phyloP scores from a whole-genome alignment of 2,888 invertebrate genomes.

The Crocallis elinguaria region DNA sequence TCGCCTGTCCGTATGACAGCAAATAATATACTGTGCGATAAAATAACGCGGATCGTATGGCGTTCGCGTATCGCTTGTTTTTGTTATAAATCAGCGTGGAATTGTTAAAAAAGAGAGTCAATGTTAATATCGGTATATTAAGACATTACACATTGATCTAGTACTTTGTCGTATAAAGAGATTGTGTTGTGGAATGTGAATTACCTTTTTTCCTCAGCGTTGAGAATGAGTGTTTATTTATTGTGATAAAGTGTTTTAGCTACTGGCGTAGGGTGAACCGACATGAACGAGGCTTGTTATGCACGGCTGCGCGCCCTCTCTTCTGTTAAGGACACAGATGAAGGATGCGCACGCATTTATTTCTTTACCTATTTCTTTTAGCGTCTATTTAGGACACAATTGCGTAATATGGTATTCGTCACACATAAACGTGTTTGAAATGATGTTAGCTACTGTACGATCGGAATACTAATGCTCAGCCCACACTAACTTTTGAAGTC shows the following conservation, averaged over 20 bases:
- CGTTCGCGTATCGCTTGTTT: slow-evolving; percentile 18
- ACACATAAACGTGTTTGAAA: no score
- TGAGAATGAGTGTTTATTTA: not conserved
- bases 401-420: no score
- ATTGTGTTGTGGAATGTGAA: no score
- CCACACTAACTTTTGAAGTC: no score
- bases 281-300: not conserved
- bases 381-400: no score
- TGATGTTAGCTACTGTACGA: no score
- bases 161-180: not conserved
- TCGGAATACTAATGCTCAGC: no score
- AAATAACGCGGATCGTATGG: slow-evolving; percentile 17
- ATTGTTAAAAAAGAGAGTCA: slow-evolving; percentile 15
- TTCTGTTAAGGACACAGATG: not conserved
- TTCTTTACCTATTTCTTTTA: not conserved
- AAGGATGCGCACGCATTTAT: not conserved
- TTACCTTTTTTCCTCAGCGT: not conserved
- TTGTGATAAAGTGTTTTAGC: not conserved
- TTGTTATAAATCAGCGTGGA: slow-evolving; percentile 20
- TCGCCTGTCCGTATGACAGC: slow-evolving; percentile 20
- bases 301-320: not conserved
- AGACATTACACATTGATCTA: slow-evolving; percentile 6
- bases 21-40: slow-evolving; percentile 21
- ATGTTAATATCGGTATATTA: no score
- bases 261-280: no score